Conservation (phyloP, 2,797 vertebrate genomes). For the Enteromius anoplus region DNA sequence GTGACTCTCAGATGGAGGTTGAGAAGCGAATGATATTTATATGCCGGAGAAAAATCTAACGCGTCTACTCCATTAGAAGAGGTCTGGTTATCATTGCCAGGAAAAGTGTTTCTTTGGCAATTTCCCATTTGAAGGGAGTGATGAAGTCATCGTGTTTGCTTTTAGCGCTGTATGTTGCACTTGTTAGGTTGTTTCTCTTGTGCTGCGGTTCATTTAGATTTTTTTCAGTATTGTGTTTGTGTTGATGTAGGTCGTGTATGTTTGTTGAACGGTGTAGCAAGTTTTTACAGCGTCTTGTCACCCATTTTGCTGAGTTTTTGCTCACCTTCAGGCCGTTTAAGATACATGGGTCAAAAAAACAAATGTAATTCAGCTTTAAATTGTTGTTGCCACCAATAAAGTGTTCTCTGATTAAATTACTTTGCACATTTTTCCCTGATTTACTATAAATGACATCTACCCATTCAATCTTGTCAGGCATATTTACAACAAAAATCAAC, state of each 20-base stretch:
- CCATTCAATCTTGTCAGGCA: too few species aligned
- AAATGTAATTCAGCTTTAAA: too few species aligned
- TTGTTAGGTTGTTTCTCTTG: conserved; percentile 11
- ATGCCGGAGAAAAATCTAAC: conserved; percentile 3
- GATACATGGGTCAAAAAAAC: background rate
- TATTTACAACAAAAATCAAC: too few species aligned
- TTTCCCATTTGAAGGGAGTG: background rate
- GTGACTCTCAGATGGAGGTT: conserved; percentile 16
- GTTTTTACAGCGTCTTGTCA: background rate
- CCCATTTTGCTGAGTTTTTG: background rate
- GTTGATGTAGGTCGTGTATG: background rate
- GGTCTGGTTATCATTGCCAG: conserved; percentile 32
- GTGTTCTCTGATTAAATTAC: too few species aligned
- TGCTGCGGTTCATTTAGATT: background rate
- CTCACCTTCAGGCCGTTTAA: background rate
- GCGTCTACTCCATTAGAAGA: conserved; percentile 31
- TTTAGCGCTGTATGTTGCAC: background rate
- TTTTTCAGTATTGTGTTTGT: conserved; percentile 2
- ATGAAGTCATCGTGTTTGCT: conserved; percentile 10
- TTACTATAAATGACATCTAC: too few species aligned
- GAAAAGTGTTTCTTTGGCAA: background rate
- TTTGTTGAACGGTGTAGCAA: background rate
- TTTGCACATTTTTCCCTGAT: too few species aligned
- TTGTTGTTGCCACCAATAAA: too few species aligned
- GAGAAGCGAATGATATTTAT: conserved; percentile 27